Percentiles rank a stretch among this genome's conserved stretches.
Evolutionary conservation across 2,888 invertebrate species (phyloP).

Genomic region (Himalopsyche kuldschensis): DNA sequence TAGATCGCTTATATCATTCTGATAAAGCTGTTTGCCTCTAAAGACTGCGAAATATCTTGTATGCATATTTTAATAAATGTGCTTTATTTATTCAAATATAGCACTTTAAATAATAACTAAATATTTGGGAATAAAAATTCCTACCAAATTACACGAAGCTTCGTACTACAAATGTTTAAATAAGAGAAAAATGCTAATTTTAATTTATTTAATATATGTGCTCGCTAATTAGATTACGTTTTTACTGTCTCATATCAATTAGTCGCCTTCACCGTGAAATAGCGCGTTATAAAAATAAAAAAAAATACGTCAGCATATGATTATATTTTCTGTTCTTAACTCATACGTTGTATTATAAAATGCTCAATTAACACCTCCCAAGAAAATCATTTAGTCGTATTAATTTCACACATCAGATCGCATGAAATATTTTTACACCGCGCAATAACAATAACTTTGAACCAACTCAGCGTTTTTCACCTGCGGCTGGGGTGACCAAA

Average conservation of each 20-base stretch:
- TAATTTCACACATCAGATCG: conserved; percentile 34
- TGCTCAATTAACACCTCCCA: conserved; percentile 28
- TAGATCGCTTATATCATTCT: no score
- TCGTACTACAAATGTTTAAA: no score
- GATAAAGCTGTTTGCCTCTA: no score
- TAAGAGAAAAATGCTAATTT: background rate
- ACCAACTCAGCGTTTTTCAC: background rate
- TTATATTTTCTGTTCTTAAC: background rate
- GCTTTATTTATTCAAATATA: no score
- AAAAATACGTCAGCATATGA: background rate
- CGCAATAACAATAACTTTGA: conserved; percentile 16
- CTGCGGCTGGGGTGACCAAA: background rate
- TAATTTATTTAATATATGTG: background rate
- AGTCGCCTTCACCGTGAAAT: conserved; percentile 10
- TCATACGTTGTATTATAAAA: conserved; percentile 3
- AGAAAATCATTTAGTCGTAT: conserved; percentile 23
- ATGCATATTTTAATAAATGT: no score
- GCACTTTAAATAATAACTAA: no score
- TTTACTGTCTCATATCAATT: conserved; percentile 14
- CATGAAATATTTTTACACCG: conserved; percentile 26
- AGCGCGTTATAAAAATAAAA: conserved; percentile 6
- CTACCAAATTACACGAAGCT: no score
- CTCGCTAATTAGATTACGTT: conserved; percentile 3
- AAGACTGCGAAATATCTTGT: no score
- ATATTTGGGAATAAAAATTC: no score